Evolutionary conservation across 2,797 vertebrate genomes (phyloP).

Genomic region (Odontamblyopus rebecca): DNA sequence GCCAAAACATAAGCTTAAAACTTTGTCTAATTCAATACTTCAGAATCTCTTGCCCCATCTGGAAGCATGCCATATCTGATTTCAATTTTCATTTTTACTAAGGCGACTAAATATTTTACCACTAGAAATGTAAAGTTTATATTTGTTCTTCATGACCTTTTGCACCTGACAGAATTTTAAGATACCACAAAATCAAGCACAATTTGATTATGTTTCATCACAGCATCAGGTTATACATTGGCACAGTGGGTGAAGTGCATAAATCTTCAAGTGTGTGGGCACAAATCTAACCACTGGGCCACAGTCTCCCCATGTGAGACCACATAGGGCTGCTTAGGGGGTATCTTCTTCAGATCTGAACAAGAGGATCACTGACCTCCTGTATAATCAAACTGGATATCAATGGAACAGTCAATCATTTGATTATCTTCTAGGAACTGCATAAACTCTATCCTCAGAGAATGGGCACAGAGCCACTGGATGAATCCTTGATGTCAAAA

Average conservation of each 20-base stretch:
- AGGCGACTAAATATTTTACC: too few species aligned
- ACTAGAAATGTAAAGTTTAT: too few species aligned
- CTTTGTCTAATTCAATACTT: too few species aligned
- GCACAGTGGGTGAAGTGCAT: too few species aligned
- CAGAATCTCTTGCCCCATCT: too few species aligned
- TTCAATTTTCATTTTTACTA: background rate
- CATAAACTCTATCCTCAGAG: background rate
- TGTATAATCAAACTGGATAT: background rate
- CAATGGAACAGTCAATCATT: background rate
- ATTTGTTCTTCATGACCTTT: background rate
- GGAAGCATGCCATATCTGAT: background rate
- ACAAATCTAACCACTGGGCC: background rate
- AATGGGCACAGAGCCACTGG: background rate
- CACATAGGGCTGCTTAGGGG: too few species aligned
- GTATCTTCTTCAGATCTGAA: background rate
- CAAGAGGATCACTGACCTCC: background rate
- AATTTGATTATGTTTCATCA: background rate
- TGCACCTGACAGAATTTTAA: too few species aligned
- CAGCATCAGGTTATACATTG: background rate
- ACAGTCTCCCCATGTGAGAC: background rate
- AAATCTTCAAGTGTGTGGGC: background rate
- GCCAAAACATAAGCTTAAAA: too few species aligned
- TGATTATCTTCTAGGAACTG: background rate
- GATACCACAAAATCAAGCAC: background rate
- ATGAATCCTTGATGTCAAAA: background rate